Base-by-base conservation (phyloP, 2,888 invertebrate genomes). In the Gymnosoma rotundatum region DNA sequence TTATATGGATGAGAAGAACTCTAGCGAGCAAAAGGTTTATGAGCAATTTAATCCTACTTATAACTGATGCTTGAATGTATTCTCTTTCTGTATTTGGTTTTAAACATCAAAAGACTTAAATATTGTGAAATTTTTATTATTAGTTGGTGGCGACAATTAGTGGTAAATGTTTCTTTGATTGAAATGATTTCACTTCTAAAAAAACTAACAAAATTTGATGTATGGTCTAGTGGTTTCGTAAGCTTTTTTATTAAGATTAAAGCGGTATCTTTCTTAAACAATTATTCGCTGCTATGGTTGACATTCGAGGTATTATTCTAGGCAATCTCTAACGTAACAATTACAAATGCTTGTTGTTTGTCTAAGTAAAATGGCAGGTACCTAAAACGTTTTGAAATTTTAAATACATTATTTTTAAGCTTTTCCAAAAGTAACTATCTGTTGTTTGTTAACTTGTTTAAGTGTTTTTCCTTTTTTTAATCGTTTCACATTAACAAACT, bases 401-500 rank as follows among this genome's bases (percentile, higher is more conserved):
- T 20, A 48, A 20, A 81, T 42, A 36, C 6, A 8, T 2, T 70
- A 42, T 72, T 48, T 58, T 18, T n/a, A 21, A 8, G 8, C 0
- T 42, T 74, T 54, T 14, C 10, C 10, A 6, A 80, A 80, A 76
- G 63, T 78, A 81, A 84, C 80, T 78, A 81, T 81, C 80, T 78
- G 80, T 84, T 73, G 36, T 80, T 78, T 42, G 42, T 12, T 66
- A 48, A 74, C 45, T 36, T 42, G 50, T 45, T 56, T 64, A 58
- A 84, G 61, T 78, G 54, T 56, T 80, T 83, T 60, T 8, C 0
- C 69, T 45, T 70, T 67, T 73, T 64, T 78, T n/a, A n/a, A 54
- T 52, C 54, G 72, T 80, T 86, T 63, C 70, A 81, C 70, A 78
- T 83, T 79, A 70, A 60, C 63, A 83, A 83, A 60, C 67, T 70